These are phyloP conservation scores for Dryocosmus kuriphilus DNA, from an alignment of 2,888 invertebrate genomes.

Conservation along the genomic window DNA sequence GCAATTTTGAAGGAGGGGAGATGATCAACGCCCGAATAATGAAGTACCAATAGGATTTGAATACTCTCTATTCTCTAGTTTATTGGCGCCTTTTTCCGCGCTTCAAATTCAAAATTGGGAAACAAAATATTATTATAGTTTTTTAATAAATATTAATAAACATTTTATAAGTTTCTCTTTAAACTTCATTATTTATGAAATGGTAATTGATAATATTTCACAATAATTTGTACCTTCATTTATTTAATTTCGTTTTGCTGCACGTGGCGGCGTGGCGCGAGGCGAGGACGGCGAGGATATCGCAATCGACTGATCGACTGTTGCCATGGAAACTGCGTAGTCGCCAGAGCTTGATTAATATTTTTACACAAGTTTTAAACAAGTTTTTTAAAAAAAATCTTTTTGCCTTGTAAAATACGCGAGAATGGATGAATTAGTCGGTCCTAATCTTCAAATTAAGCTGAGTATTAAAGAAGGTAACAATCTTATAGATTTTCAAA, in stretches of 20 bases:
- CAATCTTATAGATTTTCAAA: constrained; percentile 27
- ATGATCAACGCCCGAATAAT: constrained; percentile 14
- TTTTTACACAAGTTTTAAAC: constrained; percentile 12
- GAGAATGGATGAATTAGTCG: constrained; percentile 83
- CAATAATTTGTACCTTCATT: too few species aligned
- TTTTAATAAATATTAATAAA: too few species aligned
- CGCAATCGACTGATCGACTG: too few species aligned
- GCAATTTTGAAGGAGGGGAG: background rate
- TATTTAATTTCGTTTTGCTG: too few species aligned
- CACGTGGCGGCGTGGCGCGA: too few species aligned
- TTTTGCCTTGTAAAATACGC: background rate
- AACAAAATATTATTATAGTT: too few species aligned
- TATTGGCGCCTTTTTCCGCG: background rate
- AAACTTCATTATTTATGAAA: too few species aligned
- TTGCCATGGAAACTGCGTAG: constrained; percentile 12
- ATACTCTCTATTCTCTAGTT: background rate
- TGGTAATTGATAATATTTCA: too few species aligned
- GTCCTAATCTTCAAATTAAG: constrained; percentile 83
- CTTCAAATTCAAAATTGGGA: background rate
- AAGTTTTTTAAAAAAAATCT: too few species aligned
- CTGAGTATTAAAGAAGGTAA: constrained; percentile 84
- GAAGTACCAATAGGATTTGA: constrained; percentile 16
- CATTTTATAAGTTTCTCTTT: too few species aligned
- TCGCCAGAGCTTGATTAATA: background rate
- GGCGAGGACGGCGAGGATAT: background rate